Evolutionary conservation across 2,113 vertebrate species (phyloP), one percentile per base, ranked within the genome.

Genomic region (Pavo muticus): DNA sequence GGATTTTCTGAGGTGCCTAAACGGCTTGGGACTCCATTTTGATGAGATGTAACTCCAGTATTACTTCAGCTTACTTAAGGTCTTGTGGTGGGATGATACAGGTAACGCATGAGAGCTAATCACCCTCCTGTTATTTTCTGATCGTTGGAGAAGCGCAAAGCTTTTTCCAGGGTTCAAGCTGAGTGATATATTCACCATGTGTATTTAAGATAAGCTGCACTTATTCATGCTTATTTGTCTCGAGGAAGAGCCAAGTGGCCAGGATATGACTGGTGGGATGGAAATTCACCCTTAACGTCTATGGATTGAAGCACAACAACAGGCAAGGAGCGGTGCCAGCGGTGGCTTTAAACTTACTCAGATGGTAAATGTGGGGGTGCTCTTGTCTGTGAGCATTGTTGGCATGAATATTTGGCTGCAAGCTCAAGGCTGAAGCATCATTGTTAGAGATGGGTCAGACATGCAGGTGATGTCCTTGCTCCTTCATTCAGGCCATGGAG

Each of bases 351-450:
- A 40, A 32, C 30, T 29, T 32, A 2, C 30, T 63, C 11, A 10
- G 50, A 4, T 37, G 37, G 30, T 74, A 91, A 69, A 70, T 17
- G 4, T 12, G 59, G 90, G 54, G 71, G 48, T 11, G 63, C 11
- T 67, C 24, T 76, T 2, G 1, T 35, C 10, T 13, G 14, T 35
- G 37, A 30, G 14, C 30, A 30, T 9, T 21, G 48, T 40, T 76
- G 21, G 44, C 76, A 60, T 84, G 72, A 79, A 11, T 24, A 10
- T 56, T 61, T 84, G 73, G 35, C 65, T 68, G 57, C 27, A 74
- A 32, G 4, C 17, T 32, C 0, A 0, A 60, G 45, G 24, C 56
- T 25, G 1, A 3, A 27, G 40, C 12, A 7, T 30, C 5, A 1
- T 37, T 0, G 0, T 27, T 44, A 40, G 23, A 40, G 39, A 13